Conservation (phyloP, 2,113 vertebrate genomes). For the Rhinolophus ferrumequinum region DNA sequence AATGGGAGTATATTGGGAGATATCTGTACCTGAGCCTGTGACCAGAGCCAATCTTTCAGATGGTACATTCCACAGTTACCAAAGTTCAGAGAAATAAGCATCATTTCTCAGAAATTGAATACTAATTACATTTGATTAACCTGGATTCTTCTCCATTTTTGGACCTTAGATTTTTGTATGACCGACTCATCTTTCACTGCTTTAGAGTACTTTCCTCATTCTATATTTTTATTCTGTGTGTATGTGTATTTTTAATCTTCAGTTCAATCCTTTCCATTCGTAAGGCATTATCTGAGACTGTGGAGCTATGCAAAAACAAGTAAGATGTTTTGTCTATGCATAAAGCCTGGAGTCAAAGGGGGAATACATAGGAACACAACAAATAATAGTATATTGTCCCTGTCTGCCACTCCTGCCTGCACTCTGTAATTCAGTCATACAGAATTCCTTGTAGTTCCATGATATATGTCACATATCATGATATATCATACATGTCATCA, state of each 20-base stretch:
- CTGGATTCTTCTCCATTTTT: not conserved
- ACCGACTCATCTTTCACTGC: not conserved
- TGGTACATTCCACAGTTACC: not conserved
- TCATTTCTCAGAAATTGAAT: not conserved
- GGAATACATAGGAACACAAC: not conserved
- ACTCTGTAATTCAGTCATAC: accelerated
- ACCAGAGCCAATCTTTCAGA: not conserved
- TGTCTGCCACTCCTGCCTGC: not conserved
- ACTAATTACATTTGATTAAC: not conserved
- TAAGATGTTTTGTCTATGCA: not conserved
- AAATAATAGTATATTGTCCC: accelerated
- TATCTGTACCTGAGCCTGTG: not conserved
- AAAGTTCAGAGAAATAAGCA: not conserved
- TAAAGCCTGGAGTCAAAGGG: not conserved
- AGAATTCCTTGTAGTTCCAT: not conserved
- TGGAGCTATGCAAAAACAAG: not conserved
- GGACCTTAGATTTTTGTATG: not conserved
- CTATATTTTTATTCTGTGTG: not conserved
- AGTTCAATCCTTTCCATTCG: not conserved
- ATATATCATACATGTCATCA: accelerated
- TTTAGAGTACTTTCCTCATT: not conserved
- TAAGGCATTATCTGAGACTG: not conserved
- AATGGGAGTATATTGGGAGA: accelerated
- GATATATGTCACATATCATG: accelerated
- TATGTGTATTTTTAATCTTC: not conserved